Evolutionary conservation across 2,797 vertebrate genomes (phyloP).

Genomic region (Anguilla anguilla): DNA sequence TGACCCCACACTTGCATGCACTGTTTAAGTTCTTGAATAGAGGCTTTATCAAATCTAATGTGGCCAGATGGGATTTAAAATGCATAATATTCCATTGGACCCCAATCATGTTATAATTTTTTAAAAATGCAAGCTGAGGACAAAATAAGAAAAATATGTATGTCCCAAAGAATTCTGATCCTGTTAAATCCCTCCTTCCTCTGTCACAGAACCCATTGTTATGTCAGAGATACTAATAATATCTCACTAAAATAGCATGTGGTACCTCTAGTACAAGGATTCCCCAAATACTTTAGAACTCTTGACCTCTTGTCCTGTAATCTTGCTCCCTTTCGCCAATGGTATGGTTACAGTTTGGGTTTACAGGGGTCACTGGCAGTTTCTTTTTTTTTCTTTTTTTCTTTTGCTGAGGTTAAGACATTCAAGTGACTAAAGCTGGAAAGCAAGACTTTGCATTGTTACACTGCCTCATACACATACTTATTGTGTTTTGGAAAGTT

Average conservation of each 20-base stretch:
- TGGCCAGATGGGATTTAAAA: neutral
- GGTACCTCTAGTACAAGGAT: neutral
- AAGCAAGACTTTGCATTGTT: neutral
- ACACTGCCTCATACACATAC: neutral
- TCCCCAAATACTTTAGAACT: slow-evolving; percentile 6
- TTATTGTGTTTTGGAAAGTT: neutral
- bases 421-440: neutral
- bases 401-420: neutral
- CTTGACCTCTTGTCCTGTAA: neutral
- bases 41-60: slow-evolving; percentile 60
- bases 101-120: neutral
- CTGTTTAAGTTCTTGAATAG: slow-evolving; percentile 68
- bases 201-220: slow-evolving; percentile 2
- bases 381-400: too few relatives aligned
- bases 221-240: neutral
- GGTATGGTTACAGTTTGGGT: neutral
- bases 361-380: neutral
- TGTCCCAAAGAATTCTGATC: neutral
- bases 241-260: neutral
- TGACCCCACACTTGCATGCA: slow-evolving; percentile 67
- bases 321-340: neutral
- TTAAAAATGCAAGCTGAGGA: neutral
- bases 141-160: neutral
- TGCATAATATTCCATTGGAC: neutral
- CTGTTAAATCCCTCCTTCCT: neutral